Percentiles rank a stretch among this genome's conserved stretches.
Conservation (phyloP, 2,888 invertebrate species). For the Sarcophaga rosellei region DNA sequence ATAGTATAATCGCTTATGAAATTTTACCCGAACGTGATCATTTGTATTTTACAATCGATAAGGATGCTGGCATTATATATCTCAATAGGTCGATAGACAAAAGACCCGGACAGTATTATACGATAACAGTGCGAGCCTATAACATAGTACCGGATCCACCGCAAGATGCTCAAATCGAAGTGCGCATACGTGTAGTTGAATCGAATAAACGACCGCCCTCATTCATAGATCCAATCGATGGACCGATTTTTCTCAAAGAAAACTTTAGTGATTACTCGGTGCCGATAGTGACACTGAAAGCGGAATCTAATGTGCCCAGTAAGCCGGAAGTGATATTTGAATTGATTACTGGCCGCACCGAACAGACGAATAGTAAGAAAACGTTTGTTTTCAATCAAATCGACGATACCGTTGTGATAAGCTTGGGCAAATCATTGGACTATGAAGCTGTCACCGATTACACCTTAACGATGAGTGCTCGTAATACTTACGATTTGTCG, state of each 20-base stretch:
- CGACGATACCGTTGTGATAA: slow-evolving; percentile 88
- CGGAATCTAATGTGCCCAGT: slow-evolving; percentile 90
- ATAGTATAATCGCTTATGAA: slow-evolving; percentile 90
- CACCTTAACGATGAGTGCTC: slow-evolving; percentile 90
- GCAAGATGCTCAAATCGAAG: slow-evolving; percentile 87
- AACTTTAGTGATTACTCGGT: slow-evolving; percentile 87
- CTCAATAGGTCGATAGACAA: slow-evolving; percentile 82
- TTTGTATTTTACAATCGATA: slow-evolving; percentile 91
- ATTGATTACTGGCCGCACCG: slow-evolving; percentile 90
- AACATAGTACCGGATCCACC: slow-evolving; percentile 78
- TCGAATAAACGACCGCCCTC: slow-evolving; percentile 93
- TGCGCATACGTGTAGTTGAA: slow-evolving; percentile 92
- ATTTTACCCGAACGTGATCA: slow-evolving; percentile 81
- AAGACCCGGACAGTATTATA: slow-evolving; percentile 79
- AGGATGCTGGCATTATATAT: slow-evolving; percentile 91
- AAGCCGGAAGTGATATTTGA: slow-evolving; percentile 90
- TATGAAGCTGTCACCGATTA: slow-evolving; percentile 93
- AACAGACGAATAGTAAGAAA: slow-evolving; percentile 91
- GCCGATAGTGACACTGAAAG: slow-evolving; percentile 87
- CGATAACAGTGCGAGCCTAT: slow-evolving; percentile 80
- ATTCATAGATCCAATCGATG: slow-evolving; percentile 84
- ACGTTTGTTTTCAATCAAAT: slow-evolving; percentile 87
- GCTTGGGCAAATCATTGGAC: slow-evolving; percentile 89
- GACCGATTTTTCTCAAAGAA: slow-evolving; percentile 86
- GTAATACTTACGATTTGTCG: slow-evolving; percentile 90